Conservation (phyloP, 2,797 vertebrate genomes). For the Sebastes itinus region DNA sequence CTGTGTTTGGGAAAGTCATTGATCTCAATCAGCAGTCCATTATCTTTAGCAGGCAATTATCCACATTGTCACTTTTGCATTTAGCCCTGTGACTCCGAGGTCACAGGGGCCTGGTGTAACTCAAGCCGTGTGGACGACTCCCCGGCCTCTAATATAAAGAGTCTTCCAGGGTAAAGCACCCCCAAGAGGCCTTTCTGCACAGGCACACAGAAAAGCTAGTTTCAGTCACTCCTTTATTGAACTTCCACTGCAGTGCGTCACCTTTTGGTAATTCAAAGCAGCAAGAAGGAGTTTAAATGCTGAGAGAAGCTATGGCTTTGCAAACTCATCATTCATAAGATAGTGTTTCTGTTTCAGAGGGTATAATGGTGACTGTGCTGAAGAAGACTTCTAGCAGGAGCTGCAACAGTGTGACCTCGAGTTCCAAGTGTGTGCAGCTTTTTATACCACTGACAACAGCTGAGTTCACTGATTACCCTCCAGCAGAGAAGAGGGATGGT, state of each 20-base stretch:
- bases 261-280: conserved; percentile 83
- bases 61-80: conserved; percentile 96
- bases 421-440: neutral
- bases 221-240: conserved; percentile 88
- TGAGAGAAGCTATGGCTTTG: neutral
- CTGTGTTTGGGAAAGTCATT: conserved; percentile 85
- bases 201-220: conserved; percentile 86
- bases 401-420: neutral
- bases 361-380: neutral
- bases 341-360: neutral
- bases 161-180: conserved; percentile 89
- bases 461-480: conserved; percentile 9
- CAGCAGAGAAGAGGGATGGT: neutral
- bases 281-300: conserved; percentile 83
- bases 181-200: conserved; percentile 87
- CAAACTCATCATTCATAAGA: neutral
- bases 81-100: conserved; percentile 90
- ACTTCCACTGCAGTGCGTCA: conserved; percentile 84
- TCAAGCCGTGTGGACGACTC: conserved; percentile 88
- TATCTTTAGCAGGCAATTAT: conserved; percentile 95
- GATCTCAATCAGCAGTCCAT: conserved; percentile 94
- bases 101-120: conserved; percentile 90
- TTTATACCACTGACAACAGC: neutral
- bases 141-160: conserved; percentile 90
- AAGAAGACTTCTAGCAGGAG: neutral